Base-by-base conservation (phyloP, 64 coral and sea anemone genomes). In the Pachyseris speciosa region DNA sequence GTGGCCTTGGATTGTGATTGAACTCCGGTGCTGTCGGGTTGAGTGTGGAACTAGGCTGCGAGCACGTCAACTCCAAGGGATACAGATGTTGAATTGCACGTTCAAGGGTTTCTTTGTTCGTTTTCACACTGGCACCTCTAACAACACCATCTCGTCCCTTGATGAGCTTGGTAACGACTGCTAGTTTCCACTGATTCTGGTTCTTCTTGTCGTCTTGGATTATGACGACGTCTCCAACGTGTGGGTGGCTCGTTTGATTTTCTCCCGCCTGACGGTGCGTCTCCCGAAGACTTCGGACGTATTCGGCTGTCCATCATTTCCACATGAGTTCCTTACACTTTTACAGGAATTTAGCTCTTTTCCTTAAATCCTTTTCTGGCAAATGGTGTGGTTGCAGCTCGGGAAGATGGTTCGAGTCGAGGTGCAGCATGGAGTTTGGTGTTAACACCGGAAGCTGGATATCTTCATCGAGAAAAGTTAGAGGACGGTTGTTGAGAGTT, bases 171-270 rank as follows among this genome's bases (percentile, higher is more conserved):
- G 36, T 4, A 16, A 73, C 69, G 19, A 73, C 30, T 40, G 34
- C 69, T 19, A 73, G 34, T 16, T 37, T 73, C 69, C 69, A 73
- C 7, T 73, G 33, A 16, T 45, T 45, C 41, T 10, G 33, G 17
- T 73, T 73, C 25, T 73, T 41, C 4, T 74, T 47, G 1, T 74
- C 84, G 4, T 44, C 64, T 6, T 33, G 25, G 19, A 86, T 38
- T 1, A 86, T 36, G 17, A 86, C 64, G 6, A 86, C 65, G 19
- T 86, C 65, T 69, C 84, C 84, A 16, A 12, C 1, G 38, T 86
- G 32, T 0, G 20, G 26, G n/a, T 29, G 16, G 17, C 0, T 9
- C 41, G 47, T 48, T 10, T 71, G 55, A n/a, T 51, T 85, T 85
- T 31, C 15, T 26, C 64, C 67, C 52, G 64, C 42, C 9, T 10